Evolutionary conservation across 1,140 invertebrate species (phyloP).

Genomic region (Drosophila busckii): DNA sequence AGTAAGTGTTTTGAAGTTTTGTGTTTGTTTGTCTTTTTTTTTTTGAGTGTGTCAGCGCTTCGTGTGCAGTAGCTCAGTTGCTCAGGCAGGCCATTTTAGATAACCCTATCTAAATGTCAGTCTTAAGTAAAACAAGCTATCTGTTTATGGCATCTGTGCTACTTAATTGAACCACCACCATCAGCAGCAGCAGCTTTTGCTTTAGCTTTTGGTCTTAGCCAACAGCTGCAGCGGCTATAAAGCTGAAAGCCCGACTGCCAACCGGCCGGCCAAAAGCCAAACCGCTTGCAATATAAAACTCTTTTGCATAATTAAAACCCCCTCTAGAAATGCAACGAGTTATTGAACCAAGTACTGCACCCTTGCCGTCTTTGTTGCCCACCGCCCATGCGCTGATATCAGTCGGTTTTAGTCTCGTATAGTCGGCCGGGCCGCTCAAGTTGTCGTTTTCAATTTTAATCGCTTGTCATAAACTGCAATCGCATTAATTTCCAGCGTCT

Average conservation of each 20-base stretch:
- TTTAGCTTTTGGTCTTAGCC: too few relatives aligned
- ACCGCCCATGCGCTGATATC: neutral
- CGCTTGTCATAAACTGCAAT: conserved; percentile 74
- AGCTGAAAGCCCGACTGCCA: conserved; percentile 4
- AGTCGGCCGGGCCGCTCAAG: neutral
- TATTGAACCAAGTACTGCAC: neutral
- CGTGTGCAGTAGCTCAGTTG: conserved; percentile 41
- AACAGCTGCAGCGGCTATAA: neutral
- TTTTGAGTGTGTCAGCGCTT: conserved; percentile 13
- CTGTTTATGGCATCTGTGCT: conserved; percentile 61
- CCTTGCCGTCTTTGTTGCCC: neutral
- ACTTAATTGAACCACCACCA: conserved; percentile 52
- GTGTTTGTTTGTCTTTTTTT: neutral
- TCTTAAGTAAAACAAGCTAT: conserved; percentile 47
- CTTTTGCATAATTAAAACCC: conserved; percentile 41
- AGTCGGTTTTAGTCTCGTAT: too few relatives aligned
- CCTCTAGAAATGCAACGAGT: conserved; percentile 10
- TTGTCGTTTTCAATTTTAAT: conserved; percentile 61
- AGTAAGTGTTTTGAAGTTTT: conserved; percentile 3
- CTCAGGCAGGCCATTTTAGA: conserved; percentile 46
- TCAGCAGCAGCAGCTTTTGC: conserved; percentile 5
- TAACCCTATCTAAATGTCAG: conserved; percentile 52
- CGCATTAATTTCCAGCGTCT: conserved; percentile 55
- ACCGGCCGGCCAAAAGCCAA: neutral
- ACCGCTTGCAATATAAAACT: neutral